Base-by-base conservation (phyloP, 2,888 invertebrate genomes). In the Epinotia brunnichana region DNA sequence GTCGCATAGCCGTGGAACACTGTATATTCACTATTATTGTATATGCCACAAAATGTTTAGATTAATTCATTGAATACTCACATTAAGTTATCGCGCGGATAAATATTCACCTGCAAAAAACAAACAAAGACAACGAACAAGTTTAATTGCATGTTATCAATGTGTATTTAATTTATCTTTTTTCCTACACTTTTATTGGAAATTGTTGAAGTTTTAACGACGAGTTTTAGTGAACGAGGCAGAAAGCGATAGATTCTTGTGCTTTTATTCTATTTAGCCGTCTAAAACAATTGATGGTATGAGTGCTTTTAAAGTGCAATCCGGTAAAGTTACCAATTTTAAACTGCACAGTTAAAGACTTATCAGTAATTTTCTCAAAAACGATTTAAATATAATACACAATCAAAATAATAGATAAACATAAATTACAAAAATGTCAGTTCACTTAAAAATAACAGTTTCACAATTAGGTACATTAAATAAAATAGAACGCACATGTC, bases 201-300 rank as follows among this genome's bases (percentile, higher is more conserved):
- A 51, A 48, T 35, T 15, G 13, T 19, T 48, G 48, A n/a, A 41
- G 35, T 35, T 51, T 48, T 19, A 48, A 15, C 57, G 29, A 59
- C 29, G 51, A 51, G 19, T 48, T 56, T 67, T 44, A 59, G 29
- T 48, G 35, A 35, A 51, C 35, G 35, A 48, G 19, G 57, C 29
- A 54, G 41, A 44, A 19, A 66, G 17, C 59, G n/a, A 59, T 51
- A 51, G 59, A 57, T 48, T 35, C 57, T 5, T 56, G 3, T 21
- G 19, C 29, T 59, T 29, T 68, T 48, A 59, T 68, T 57, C 15
- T 48, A 48, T 59, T 68, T 51, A 17, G 29, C 17, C 29, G 17
- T 35, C 2, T 19, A 15, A 68, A 19, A 35, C 59, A 59, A 51
- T 68, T 68, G 59, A 68, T 57, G 9, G 48, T 59, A 48, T 59